Conservation (phyloP, 2,888 invertebrate genomes). For the Oligia latruncula region DNA sequence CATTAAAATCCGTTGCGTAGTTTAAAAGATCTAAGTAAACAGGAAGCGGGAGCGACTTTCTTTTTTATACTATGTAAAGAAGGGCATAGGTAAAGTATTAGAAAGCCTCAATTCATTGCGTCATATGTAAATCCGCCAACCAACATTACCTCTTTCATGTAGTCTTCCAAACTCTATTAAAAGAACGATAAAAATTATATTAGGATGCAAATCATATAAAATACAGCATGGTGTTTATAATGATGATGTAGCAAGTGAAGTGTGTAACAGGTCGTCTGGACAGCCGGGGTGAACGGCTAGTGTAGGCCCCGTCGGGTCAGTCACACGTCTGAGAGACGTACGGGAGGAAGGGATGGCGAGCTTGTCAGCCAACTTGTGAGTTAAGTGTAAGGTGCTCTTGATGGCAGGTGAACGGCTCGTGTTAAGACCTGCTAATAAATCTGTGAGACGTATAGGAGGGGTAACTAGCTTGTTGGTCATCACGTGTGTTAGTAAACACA, state of each 20-base stretch:
- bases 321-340: slow-evolving; percentile 76
- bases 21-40: too few species aligned
- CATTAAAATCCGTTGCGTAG: too few species aligned
- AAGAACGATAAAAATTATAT: slow-evolving; percentile 46
- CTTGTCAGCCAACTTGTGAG: slow-evolving; percentile 21
- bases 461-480: background rate
- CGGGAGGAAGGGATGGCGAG: slow-evolving; percentile 20
- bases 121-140: too few species aligned
- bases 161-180: slow-evolving; percentile 18
- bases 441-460: slow-evolving; percentile 48
- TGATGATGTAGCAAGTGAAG: slow-evolving; percentile 76
- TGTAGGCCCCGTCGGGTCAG: slow-evolving; percentile 80
- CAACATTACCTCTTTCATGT: background rate
- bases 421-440: too few species aligned
- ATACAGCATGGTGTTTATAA: slow-evolving; percentile 52
- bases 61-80: background rate
- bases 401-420: slow-evolving; percentile 79
- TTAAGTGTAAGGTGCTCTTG: slow-evolving; percentile 5
- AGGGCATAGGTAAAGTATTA: too few species aligned
- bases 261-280: slow-evolving; percentile 87
- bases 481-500: too few species aligned
- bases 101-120: background rate
- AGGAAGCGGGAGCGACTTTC: too few species aligned
- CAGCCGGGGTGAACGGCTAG: slow-evolving; percentile 85
- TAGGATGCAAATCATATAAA: slow-evolving; percentile 59